phyloP scores from a whole-genome alignment of 2,797 vertebrate species.

The Sphaeramia orbicularis region DNA sequence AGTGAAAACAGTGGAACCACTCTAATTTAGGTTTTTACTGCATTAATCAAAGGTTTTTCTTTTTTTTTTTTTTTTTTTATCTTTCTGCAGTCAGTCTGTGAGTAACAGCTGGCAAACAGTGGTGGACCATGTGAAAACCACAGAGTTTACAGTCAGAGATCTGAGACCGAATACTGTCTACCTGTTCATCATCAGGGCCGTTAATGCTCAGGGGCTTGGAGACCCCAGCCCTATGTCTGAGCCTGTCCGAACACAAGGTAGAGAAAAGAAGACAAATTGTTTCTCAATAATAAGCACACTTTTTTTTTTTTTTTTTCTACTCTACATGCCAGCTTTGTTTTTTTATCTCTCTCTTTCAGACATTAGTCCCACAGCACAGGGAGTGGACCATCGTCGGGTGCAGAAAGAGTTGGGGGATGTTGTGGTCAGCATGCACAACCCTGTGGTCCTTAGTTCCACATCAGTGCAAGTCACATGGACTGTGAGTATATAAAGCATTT shows the following conservation, averaged over 20 bases:
- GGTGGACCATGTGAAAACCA: conserved; percentile 92
- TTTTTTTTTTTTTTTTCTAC: not conserved
- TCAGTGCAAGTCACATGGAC: conserved; percentile 96
- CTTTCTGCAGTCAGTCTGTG: conserved; percentile 90
- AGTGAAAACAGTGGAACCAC: not conserved
- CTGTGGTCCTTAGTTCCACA: conserved; percentile 91
- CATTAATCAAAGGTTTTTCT: not conserved
- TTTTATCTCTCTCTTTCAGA: conserved; percentile 76
- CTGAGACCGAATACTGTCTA: conserved; percentile 95
- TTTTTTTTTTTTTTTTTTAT: conserved; percentile 8
- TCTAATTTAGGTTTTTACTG: not conserved
- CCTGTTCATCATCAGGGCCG: conserved; percentile 95
- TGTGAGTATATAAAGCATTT: conserved; percentile 81
- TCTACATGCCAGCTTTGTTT: conserved; percentile 14
- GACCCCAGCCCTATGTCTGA: conserved; percentile 95
- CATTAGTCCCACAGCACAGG: conserved; percentile 95
- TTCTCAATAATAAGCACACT: not conserved
- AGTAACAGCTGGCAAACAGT: conserved; percentile 97
- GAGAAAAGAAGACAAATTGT: not conserved
- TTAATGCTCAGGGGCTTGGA: conserved; percentile 93
- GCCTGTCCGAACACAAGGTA: conserved; percentile 96
- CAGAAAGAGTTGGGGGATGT: conserved; percentile 95
- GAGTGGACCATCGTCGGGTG: conserved; percentile 95
- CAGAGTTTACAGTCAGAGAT: conserved; percentile 88
- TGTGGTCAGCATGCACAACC: conserved; percentile 92